Conservation (phyloP, 2,113 vertebrate genomes). For the Sylvilagus bachmani region DNA sequence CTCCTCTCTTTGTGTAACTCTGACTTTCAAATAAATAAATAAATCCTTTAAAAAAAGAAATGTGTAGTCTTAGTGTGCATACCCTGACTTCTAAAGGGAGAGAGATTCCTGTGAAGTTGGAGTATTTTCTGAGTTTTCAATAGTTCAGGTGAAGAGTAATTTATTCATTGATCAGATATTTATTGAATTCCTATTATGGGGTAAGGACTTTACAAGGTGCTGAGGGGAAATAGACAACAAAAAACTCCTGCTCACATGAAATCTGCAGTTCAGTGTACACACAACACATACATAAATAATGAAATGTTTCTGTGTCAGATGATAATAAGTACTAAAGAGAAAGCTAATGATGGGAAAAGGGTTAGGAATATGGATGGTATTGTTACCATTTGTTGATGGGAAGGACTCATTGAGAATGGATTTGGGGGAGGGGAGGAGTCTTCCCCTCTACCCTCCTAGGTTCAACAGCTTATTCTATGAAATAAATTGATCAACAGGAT, state of each 20-base stretch:
- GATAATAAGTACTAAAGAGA: neutral
- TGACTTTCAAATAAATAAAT: no score
- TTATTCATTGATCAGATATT: neutral
- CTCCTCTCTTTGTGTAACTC: no score
- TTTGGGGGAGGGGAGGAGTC: neutral
- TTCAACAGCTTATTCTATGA: neutral
- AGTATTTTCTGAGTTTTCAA: neutral
- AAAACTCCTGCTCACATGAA: neutral
- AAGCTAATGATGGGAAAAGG: neutral
- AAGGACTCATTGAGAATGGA: neutral
- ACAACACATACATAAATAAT: neutral
- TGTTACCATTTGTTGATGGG: neutral
- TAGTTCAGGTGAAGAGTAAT: neutral
- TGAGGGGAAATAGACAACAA: neutral
- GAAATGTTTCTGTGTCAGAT: neutral
- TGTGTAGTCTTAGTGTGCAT: neutral
- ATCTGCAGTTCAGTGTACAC: neutral
- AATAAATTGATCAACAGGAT: neutral
- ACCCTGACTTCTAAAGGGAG: neutral
- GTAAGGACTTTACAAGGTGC: neutral
- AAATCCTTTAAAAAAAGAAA: neutral
- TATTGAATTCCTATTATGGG: neutral
- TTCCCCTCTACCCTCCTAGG: neutral
- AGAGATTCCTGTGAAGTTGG: neutral
- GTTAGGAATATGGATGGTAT: neutral